These are phyloP conservation scores for Nematopogon swammerdamellus DNA, from an alignment of 2,888 invertebrate species.

Conservation along the genomic window DNA sequence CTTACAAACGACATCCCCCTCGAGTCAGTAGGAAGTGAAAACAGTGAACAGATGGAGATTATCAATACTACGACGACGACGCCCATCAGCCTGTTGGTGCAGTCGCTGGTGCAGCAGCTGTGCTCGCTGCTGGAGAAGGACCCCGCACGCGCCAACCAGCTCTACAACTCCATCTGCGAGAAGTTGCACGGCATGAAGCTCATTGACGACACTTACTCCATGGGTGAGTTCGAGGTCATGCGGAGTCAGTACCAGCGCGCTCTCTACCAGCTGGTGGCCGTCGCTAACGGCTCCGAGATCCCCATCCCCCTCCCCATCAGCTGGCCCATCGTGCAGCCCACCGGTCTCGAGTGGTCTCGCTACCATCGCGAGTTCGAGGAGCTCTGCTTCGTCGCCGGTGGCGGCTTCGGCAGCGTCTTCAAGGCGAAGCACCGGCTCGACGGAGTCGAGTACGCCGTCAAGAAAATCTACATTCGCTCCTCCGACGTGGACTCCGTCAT, in stretches of 20 bases:
- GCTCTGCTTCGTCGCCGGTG: conserved; percentile 64
- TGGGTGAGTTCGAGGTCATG: conserved; percentile 68
- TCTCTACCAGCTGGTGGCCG: conserved; percentile 60
- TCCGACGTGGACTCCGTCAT: conserved; percentile 61
- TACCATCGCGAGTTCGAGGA: conserved; percentile 70
- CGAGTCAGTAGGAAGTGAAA: conserved; percentile 32
- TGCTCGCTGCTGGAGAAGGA: conserved; percentile 65
- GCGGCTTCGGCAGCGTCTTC: conserved; percentile 76
- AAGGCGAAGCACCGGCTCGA: conserved; percentile 73
- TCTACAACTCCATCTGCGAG: conserved; percentile 66
- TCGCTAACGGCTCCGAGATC: conserved; percentile 54
- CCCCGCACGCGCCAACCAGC: conserved; percentile 47
- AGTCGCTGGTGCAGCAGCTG: conserved; percentile 66
- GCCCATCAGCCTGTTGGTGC: conserved; percentile 65
- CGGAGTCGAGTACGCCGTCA: conserved; percentile 74
- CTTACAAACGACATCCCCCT: conserved; percentile 25
- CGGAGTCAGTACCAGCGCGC: conserved; percentile 66
- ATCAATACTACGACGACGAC: conserved; percentile 44
- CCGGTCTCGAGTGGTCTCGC: conserved; percentile 58
- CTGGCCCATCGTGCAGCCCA: conserved; percentile 51
- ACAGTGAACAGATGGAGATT: conserved; percentile 34
- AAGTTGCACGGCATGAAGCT: conserved; percentile 65
- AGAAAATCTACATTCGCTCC: conserved; percentile 68
- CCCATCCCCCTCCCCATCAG: conserved; percentile 42
- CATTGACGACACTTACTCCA: conserved; percentile 66